Conservation (phyloP, 2,888 invertebrate genomes). For the Petrolisthes cinctipes region DNA sequence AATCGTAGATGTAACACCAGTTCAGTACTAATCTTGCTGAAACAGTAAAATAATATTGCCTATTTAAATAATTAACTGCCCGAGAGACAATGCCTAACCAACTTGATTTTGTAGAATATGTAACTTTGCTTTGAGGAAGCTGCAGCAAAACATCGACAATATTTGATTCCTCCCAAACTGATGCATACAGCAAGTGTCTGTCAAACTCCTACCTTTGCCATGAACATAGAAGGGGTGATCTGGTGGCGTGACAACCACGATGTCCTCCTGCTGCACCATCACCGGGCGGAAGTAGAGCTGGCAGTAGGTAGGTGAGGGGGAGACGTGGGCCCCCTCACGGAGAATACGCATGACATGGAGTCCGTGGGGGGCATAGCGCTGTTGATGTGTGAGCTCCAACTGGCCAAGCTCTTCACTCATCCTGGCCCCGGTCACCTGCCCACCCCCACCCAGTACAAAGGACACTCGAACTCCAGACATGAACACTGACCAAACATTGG, state of each 20-base stretch:
- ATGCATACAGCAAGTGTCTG: conserved; percentile 71
- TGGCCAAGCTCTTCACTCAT: conserved; percentile 62
- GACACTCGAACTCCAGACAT: conserved; percentile 63
- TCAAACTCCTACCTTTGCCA: conserved; percentile 68
- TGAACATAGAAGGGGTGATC: conserved; percentile 70
- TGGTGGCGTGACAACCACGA: conserved; percentile 64
- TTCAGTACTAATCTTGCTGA: too few relatives aligned
- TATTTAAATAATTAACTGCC: neutral
- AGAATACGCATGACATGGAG: conserved; percentile 57
- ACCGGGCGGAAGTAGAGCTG: conserved; percentile 63
- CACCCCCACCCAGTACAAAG: conserved; percentile 55
- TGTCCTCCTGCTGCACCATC: conserved; percentile 60
- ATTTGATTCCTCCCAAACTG: too few relatives aligned
- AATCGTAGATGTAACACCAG: too few relatives aligned
- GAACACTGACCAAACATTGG: conserved; percentile 63
- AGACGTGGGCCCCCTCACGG: conserved; percentile 32
- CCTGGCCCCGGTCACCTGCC: conserved; percentile 54
- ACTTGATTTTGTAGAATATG: too few relatives aligned
- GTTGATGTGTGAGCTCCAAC: conserved; percentile 55
- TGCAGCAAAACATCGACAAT: too few relatives aligned
- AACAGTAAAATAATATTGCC: neutral
- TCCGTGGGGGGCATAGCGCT: conserved; percentile 62
- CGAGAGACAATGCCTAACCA: neutral
- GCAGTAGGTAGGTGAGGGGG: conserved; percentile 51
- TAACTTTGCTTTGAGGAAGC: too few relatives aligned